Evolutionary conservation across 1,140 invertebrate genomes (phyloP).

Genomic region (Frieseomelitta varia): DNA sequence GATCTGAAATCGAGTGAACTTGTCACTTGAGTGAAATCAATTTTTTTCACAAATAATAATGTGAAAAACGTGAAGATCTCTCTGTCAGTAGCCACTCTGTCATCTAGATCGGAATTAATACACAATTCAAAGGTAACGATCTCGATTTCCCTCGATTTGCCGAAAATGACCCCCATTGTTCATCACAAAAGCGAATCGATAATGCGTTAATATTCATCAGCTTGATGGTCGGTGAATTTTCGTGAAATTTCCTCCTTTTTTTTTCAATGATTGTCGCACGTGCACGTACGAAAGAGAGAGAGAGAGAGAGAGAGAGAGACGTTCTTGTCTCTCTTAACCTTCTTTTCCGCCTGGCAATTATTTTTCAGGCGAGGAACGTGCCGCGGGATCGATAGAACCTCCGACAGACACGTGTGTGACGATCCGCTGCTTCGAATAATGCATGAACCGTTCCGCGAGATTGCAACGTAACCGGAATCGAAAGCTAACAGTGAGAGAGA

Average conservation of each 20-base stretch:
- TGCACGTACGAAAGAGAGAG: too few relatives aligned
- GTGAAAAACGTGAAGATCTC: too few relatives aligned
- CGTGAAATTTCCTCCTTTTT: not conserved
- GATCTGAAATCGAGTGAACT: too few relatives aligned
- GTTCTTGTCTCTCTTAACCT: not conserved
- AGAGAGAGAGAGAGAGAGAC: not conserved
- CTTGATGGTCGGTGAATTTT: not conserved
- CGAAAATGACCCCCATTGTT: not conserved
- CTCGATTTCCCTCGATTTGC: not conserved
- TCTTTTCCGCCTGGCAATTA: slow-evolving; percentile 11
- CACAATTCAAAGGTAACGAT: not conserved
- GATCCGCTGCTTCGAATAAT: slow-evolving; percentile 5
- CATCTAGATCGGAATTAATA: not conserved
- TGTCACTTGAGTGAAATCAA: too few relatives aligned
- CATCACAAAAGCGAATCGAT: not conserved
- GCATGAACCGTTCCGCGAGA: not conserved
- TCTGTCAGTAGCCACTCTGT: too few relatives aligned
- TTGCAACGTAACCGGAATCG: slow-evolving; percentile 17
- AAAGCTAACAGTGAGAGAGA: not conserved
- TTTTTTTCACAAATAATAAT: too few relatives aligned
- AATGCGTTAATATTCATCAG: slow-evolving; percentile 3
- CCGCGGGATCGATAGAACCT: not conserved
- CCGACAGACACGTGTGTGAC: not conserved
- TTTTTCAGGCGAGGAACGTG: not conserved
- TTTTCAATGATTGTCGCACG: not conserved